These are phyloP conservation scores for Brienomyrus brachyistius DNA, from an alignment of 2,113 vertebrate species.

Conservation along the genomic window DNA sequence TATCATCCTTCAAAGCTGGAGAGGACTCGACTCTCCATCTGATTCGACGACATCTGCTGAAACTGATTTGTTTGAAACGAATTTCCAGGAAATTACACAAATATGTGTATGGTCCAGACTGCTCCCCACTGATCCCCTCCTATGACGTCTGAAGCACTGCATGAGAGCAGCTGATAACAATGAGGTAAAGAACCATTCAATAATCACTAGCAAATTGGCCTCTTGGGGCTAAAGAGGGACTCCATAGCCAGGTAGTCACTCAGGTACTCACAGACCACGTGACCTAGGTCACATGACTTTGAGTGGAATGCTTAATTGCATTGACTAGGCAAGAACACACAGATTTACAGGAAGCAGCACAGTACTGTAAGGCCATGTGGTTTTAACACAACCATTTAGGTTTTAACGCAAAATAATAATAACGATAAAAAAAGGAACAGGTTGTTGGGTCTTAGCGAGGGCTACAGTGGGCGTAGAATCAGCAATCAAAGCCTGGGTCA, in stretches of 20 bases:
- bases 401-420: background rate
- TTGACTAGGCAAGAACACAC: background rate
- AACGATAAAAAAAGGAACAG: background rate
- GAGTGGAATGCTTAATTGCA: background rate
- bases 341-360: background rate
- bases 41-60: background rate
- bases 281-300: background rate
- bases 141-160: background rate
- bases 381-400: background rate
- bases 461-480: background rate
- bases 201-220: background rate
- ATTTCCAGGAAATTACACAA: background rate
- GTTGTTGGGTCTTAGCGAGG: background rate
- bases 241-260: background rate
- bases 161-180: conserved; percentile 2
- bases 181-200: background rate
- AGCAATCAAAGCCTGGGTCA: background rate
- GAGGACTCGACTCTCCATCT: background rate
- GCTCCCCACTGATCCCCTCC: background rate
- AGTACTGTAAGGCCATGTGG: background rate
- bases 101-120: background rate
- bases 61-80: background rate
- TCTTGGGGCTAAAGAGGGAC: background rate
- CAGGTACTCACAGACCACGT: background rate
- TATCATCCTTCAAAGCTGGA: background rate